Percentiles rank a stretch among this genome's conserved stretches.
Conservation (phyloP, 1,140 invertebrate species). For the Micrasema longulum region DNA sequence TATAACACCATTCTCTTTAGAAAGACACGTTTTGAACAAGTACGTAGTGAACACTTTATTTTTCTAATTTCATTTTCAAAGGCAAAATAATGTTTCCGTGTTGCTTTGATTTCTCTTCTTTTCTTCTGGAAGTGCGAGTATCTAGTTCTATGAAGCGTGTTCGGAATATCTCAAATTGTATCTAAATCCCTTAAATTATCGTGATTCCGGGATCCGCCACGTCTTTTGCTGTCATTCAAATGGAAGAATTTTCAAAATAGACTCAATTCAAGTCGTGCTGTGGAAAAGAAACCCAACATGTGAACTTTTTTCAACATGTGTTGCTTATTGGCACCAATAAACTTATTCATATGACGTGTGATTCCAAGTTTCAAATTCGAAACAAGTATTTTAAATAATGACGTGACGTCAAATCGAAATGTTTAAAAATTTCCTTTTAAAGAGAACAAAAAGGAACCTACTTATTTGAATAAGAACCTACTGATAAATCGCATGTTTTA, state of each 20-base stretch:
- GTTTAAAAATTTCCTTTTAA: too few species aligned
- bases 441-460: too few species aligned
- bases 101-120: neutral
- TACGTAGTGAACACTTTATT: too few species aligned
- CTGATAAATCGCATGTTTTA: too few species aligned
- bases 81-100: too few species aligned
- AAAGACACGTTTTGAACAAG: too few species aligned
- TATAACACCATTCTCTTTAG: too few species aligned
- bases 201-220: neutral
- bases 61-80: too few species aligned
- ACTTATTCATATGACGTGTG: constrained; percentile 8
- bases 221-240: constrained; percentile 20
- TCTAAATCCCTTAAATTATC: constrained; percentile 41
- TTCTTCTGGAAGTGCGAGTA: neutral
- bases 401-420: too few species aligned
- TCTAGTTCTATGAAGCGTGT: neutral
- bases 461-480: too few species aligned
- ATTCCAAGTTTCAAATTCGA: neutral
- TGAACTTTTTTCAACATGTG: constrained; percentile 6
- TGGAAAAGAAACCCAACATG: neutral
- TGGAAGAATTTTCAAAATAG: constrained; percentile 14
- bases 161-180: constrained; percentile 49
- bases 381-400: neutral
- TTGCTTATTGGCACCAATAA: neutral
- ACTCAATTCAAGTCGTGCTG: neutral